A percentile compares a stretch with the other conserved stretches of the same genome.
These are phyloP conservation scores for Cheilosia urbana DNA, from an alignment of 2,888 invertebrate genomes.

Conservation along the genomic window DNA sequence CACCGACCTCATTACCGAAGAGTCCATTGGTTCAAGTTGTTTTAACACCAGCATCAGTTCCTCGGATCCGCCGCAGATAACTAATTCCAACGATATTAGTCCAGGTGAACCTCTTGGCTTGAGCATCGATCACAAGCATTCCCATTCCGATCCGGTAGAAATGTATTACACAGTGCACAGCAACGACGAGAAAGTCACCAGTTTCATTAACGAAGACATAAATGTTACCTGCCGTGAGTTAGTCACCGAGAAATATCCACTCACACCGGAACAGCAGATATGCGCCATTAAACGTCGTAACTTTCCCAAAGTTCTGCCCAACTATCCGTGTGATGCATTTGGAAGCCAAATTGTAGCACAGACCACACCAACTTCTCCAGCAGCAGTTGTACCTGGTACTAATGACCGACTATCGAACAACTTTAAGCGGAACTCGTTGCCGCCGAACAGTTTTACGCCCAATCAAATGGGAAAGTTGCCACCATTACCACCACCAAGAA, in stretches of 20 bases:
- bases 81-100: slow-evolving; percentile 77
- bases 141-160: slow-evolving; percentile 88
- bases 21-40: slow-evolving; percentile 82
- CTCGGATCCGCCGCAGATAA: slow-evolving; percentile 79
- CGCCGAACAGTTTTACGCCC: slow-evolving; percentile 84
- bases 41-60: slow-evolving; percentile 61
- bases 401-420: slow-evolving; percentile 78
- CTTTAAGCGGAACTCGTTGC: slow-evolving; percentile 87
- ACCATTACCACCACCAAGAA: slow-evolving; percentile 90
- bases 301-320: slow-evolving; percentile 94
- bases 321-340: slow-evolving; percentile 79
- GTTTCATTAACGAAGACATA: slow-evolving; percentile 84
- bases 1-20: slow-evolving; percentile 80
- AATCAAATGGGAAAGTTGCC: slow-evolving; percentile 84
- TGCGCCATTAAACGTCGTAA: slow-evolving; percentile 90
- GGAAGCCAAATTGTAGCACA: slow-evolving; percentile 56
- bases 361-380: slow-evolving; percentile 39
- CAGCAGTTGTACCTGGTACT: slow-evolving; percentile 34
- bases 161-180: slow-evolving; percentile 82
- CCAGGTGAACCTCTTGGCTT: slow-evolving; percentile 9
- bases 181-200: slow-evolving; percentile 84
- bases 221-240: slow-evolving; percentile 91
- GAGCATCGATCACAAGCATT: slow-evolving; percentile 87
- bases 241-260: slow-evolving; percentile 80
- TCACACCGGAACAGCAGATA: slow-evolving; percentile 89